These are phyloP conservation scores for Lissonota sp. DNA, from an alignment of 2,888 invertebrate genomes.

Conservation along the genomic window DNA sequence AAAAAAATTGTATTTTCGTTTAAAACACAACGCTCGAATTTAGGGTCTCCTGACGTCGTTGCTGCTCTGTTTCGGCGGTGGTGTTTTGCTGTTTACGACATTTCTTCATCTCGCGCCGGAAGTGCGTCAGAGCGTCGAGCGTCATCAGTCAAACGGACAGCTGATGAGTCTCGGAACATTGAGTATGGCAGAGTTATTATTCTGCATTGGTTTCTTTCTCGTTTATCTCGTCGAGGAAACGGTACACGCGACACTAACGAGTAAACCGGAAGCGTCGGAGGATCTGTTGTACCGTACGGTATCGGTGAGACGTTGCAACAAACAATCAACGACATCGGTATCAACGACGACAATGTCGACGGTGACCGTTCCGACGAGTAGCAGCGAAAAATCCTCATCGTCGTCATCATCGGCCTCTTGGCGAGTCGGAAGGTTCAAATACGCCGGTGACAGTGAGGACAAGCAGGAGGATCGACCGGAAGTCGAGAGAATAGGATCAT, in stretches of 20 bases:
- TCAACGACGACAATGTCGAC: slow-evolving; percentile 64
- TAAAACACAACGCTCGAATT: slow-evolving; percentile 59
- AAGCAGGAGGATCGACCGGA: slow-evolving; percentile 26
- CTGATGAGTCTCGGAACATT: slow-evolving; percentile 84
- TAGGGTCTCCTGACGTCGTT: slow-evolving; percentile 86
- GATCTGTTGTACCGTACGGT: slow-evolving; percentile 85
- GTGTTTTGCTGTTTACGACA: slow-evolving; percentile 88
- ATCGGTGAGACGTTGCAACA: slow-evolving; percentile 85
- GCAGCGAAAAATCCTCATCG: slow-evolving; percentile 30
- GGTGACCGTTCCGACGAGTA: slow-evolving; percentile 55
- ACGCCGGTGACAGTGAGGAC: slow-evolving; percentile 53
- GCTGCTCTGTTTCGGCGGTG: slow-evolving; percentile 88
- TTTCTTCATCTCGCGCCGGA: slow-evolving; percentile 88
- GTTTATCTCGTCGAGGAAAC: slow-evolving; percentile 88
- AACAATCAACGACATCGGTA: slow-evolving; percentile 73
- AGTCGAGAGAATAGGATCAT: slow-evolving; percentile 18
- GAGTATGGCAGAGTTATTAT: slow-evolving; percentile 86
- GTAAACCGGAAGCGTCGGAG: slow-evolving; percentile 81
- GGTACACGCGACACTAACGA: slow-evolving; percentile 85
- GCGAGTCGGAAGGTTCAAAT: slow-evolving; percentile 59
- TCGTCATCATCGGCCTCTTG: slow-evolving; percentile 47
- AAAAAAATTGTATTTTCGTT: slow-evolving; percentile 2
- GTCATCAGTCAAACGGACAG: slow-evolving; percentile 83
- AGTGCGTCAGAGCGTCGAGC: slow-evolving; percentile 86
- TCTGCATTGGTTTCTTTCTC: slow-evolving; percentile 88